Evolutionary conservation across 2,888 invertebrate genomes (phyloP).

Genomic region (Pterostichus madidus): DNA sequence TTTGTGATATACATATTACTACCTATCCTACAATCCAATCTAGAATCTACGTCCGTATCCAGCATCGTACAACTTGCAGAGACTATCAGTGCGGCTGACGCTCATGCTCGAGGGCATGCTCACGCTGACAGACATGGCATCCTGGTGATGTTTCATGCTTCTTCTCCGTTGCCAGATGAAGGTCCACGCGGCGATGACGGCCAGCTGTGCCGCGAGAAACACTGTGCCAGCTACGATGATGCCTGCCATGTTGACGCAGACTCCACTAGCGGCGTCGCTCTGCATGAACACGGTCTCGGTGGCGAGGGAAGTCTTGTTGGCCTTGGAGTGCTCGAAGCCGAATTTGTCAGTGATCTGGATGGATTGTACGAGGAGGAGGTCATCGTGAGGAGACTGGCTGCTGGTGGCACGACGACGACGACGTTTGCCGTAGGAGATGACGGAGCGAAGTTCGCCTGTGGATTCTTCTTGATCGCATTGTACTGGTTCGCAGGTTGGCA

Average conservation of each 20-base stretch:
- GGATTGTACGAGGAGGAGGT: constrained; percentile 92
- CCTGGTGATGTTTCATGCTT: constrained; percentile 80
- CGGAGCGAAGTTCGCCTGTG: constrained; percentile 89
- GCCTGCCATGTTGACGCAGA: constrained; percentile 90
- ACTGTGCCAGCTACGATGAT: constrained; percentile 91
- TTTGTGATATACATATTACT: constrained; percentile 60
- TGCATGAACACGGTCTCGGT: constrained; percentile 87
- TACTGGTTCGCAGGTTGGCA: constrained; percentile 95
- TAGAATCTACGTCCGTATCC: constrained; percentile 87
- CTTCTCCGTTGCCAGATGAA: constrained; percentile 90
- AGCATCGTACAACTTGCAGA: constrained; percentile 93
- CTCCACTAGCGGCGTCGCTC: constrained; percentile 79
- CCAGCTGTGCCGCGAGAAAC: constrained; percentile 92
- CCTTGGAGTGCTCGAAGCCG: constrained; percentile 86
- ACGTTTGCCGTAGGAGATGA: constrained; percentile 90
- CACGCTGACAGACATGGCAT: constrained; percentile 81
- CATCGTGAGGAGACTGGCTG: constrained; percentile 82
- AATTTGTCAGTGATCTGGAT: constrained; percentile 96
- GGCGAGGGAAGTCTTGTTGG: constrained; percentile 75
- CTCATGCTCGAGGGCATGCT: constrained; percentile 84
- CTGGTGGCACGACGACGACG: constrained; percentile 82
- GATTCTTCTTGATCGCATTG: constrained; percentile 92
- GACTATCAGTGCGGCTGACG: constrained; percentile 83
- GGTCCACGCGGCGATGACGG: constrained; percentile 92
- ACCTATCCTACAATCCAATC: constrained; percentile 77